A percentile compares a stretch with the other conserved stretches of the same genome.
Evolutionary conservation across 1,140 invertebrate genomes (phyloP).

Genomic region (Drosophila virilis): DNA sequence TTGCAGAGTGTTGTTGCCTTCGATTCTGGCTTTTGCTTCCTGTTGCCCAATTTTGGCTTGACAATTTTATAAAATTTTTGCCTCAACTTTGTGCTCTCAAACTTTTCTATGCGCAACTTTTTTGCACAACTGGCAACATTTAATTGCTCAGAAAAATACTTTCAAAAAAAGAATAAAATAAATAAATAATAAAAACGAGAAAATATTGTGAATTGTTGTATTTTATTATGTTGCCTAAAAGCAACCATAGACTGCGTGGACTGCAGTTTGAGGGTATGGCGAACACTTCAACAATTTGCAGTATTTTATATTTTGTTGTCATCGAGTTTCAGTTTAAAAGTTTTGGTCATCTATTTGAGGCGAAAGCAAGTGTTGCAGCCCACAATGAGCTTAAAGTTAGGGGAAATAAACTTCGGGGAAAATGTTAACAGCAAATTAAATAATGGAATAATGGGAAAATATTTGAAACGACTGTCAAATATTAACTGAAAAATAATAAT

Average conservation of each 20-base stretch:
- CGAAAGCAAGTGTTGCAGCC: not conserved
- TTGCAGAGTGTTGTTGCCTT: constrained; percentile 46
- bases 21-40: constrained; percentile 42
- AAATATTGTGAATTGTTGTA: constrained; percentile 77
- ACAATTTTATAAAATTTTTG: constrained; percentile 57
- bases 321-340: constrained; percentile 56
- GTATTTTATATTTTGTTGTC: constrained; percentile 61
- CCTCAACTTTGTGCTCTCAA: constrained; percentile 58
- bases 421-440: not conserved
- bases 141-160: constrained; percentile 82
- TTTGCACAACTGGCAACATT: constrained; percentile 75
- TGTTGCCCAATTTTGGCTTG: constrained; percentile 39
- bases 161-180: constrained; percentile 44
- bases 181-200: constrained; percentile 44
- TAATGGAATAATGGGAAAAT: not conserved
- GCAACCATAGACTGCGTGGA: constrained; percentile 8
- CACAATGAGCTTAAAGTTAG: not conserved
- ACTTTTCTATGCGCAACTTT: constrained; percentile 73
- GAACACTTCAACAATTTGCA: constrained; percentile 63
- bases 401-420: not conserved
- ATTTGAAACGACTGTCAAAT: too few species aligned
- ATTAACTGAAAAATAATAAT: too few species aligned
- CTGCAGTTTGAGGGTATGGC: constrained; percentile 35
- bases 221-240: constrained; percentile 69
- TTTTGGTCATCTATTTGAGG: constrained; percentile 39